phyloP scores from a whole-genome alignment of 1,140 invertebrate genomes.

The Nephila pilipes region DNA sequence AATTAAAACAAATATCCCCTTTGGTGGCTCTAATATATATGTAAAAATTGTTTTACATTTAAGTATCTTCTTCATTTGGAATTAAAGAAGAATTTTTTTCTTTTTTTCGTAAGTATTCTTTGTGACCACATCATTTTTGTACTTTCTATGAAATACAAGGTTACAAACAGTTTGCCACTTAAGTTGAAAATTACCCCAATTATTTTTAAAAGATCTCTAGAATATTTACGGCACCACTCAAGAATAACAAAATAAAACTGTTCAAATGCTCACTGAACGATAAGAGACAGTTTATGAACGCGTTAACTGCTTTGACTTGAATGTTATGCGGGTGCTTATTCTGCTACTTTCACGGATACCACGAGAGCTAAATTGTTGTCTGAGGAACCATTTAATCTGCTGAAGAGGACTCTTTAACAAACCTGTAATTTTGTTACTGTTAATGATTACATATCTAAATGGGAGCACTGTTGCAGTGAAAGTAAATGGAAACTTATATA shows the following conservation, averaged over 20 bases:
- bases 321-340: slow-evolving; percentile 14
- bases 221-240: neutral
- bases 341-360: neutral
- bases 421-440: neutral
- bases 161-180: too few species aligned
- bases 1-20: too few species aligned
- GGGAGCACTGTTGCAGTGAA: neutral
- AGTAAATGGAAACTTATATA: neutral
- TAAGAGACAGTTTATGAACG: neutral
- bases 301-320: neutral
- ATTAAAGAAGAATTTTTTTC: too few species aligned
- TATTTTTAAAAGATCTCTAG: neutral
- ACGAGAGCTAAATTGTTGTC: neutral
- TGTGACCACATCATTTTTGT: too few species aligned
- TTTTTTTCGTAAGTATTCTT: too few species aligned
- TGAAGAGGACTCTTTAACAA: slow-evolving; percentile 35
- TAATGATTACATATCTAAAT: neutral
- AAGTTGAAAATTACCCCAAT: neutral
- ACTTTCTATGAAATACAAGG: too few species aligned
- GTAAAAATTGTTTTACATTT: too few species aligned
- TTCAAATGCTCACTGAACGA: neutral
- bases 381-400: neutral
- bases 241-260: neutral
- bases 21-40: too few species aligned
- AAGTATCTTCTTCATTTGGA: too few species aligned